These are phyloP conservation scores for Polydrusus pterygomalis DNA, from an alignment of 2,888 invertebrate species.

Conservation along the genomic window DNA sequence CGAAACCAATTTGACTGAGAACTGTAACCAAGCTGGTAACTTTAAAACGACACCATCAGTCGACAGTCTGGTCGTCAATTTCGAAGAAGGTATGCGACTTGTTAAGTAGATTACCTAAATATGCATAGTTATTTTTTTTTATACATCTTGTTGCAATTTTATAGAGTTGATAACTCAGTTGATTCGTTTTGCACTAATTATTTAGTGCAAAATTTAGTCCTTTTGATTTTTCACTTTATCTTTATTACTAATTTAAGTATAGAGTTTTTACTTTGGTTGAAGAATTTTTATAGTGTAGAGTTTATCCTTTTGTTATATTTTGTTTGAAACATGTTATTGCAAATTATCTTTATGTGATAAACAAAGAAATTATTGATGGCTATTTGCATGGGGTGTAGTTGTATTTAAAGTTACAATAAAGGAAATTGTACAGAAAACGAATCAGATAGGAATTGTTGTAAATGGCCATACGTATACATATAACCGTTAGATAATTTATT, in stretches of 20 bases:
- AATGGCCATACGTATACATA: slow-evolving; percentile 8
- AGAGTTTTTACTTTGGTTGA: slow-evolving; percentile 18
- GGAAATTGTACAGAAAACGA: not conserved
- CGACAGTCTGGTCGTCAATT: slow-evolving; percentile 84
- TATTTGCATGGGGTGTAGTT: slow-evolving; percentile 13
- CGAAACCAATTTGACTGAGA: slow-evolving; percentile 45
- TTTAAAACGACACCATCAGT: slow-evolving; percentile 66
- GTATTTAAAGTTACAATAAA: not conserved
- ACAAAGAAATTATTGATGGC: slow-evolving; percentile 1
- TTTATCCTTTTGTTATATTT: slow-evolving; percentile 4
- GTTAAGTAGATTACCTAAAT: slow-evolving; percentile 70
- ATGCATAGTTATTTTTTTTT: slow-evolving; percentile 26
- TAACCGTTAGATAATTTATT: slow-evolving; percentile 3
- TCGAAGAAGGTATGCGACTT: slow-evolving; percentile 89
- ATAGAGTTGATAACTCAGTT: slow-evolving; percentile 31
- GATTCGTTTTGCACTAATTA: slow-evolving; percentile 3
- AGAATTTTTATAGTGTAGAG: slow-evolving; percentile 20
- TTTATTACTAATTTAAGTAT: slow-evolving; percentile 3
- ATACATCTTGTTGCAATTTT: slow-evolving; percentile 26
- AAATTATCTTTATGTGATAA: slow-evolving; percentile 27
- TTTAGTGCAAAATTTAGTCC: slow-evolving; percentile 21
- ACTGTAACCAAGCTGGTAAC: slow-evolving; percentile 48
- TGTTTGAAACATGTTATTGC: not conserved
- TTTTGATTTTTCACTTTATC: slow-evolving; percentile 9
- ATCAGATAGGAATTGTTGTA: slow-evolving; percentile 8